These are phyloP conservation scores for Subacronicta megacephala DNA, from an alignment of 2,888 invertebrate species.

Conservation along the genomic window DNA sequence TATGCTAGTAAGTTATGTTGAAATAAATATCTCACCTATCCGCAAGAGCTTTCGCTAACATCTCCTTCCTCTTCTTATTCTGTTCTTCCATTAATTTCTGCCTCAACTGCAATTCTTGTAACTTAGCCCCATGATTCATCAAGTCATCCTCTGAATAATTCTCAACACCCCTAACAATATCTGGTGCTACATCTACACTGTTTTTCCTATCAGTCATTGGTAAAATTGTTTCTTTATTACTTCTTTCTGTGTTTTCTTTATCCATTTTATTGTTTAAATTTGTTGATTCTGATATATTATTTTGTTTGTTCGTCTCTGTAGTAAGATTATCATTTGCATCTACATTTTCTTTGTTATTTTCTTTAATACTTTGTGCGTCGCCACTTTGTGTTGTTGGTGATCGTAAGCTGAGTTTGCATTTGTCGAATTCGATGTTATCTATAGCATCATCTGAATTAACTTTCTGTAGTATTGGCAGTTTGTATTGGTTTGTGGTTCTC, in stretches of 20 bases:
- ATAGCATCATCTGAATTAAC: constrained; percentile 75
- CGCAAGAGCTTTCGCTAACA: constrained; percentile 92
- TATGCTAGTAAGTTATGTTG: no score
- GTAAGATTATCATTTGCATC: constrained; percentile 34
- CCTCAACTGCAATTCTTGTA: constrained; percentile 92
- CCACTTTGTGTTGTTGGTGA: constrained; percentile 58
- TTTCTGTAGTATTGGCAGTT: constrained; percentile 63
- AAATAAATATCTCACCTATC: constrained; percentile 89
- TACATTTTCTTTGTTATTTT: constrained; percentile 56
- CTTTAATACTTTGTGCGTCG: constrained; percentile 42
- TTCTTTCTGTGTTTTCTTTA: constrained; percentile 40
- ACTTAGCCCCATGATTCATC: constrained; percentile 84
- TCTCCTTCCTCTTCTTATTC: constrained; percentile 93
- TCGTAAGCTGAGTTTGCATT: constrained; percentile 81
- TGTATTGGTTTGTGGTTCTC: constrained; percentile 52
- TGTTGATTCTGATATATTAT: constrained; percentile 11
- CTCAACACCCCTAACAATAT: constrained; percentile 75
- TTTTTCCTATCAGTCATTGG: constrained; percentile 40
- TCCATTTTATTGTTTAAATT: constrained; percentile 17
- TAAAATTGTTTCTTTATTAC: constrained; percentile 53
- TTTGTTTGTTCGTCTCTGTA: constrained; percentile 14
- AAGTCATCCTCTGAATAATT: constrained; percentile 80
- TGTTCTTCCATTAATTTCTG: constrained; percentile 94
- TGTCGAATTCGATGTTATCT: constrained; percentile 76
- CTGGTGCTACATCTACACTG: constrained; percentile 66